These are phyloP conservation scores for Garrulus glandarius DNA, from an alignment of 2,797 vertebrate genomes.

Conservation along the genomic window DNA sequence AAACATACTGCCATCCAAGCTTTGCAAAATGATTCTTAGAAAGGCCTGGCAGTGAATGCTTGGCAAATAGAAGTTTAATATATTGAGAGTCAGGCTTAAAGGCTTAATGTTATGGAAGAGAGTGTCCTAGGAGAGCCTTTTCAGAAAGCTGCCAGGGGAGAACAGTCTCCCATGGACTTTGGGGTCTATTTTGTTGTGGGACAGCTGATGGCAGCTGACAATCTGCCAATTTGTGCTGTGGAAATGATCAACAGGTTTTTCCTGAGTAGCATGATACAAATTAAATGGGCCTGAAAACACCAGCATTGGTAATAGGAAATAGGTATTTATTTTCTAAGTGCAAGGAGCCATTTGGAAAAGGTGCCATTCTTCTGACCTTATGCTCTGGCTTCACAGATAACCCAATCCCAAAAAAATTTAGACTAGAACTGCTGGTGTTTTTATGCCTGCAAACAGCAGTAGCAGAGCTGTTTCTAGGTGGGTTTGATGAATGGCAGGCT, in stretches of 20 bases:
- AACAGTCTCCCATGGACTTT: neutral
- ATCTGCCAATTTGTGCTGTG: neutral
- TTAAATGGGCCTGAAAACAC: neutral
- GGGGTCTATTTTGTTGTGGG: neutral
- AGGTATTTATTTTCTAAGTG: neutral
- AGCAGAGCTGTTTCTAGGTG: neutral
- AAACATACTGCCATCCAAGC: conserved; percentile 41
- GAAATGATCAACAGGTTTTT: neutral
- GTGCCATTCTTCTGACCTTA: neutral
- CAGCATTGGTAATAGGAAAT: neutral
- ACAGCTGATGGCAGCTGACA: neutral
- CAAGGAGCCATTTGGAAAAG: neutral
- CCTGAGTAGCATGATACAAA: neutral
- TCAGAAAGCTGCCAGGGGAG: neutral
- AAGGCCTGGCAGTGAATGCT: conserved; percentile 13
- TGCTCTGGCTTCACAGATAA: neutral
- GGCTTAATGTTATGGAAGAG: neutral
- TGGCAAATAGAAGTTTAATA: neutral
- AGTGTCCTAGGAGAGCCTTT: conserved; percentile 21
- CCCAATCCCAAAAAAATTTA: neutral
- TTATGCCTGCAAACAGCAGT: accelerated
- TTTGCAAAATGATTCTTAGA: conserved; percentile 42
- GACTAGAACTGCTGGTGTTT: neutral
- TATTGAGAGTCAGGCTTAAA: conserved; percentile 10
- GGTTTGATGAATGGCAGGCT: neutral